Conservation (phyloP, 2,888 invertebrate species). For the Scaptodrosophila latifasciaeformis region DNA sequence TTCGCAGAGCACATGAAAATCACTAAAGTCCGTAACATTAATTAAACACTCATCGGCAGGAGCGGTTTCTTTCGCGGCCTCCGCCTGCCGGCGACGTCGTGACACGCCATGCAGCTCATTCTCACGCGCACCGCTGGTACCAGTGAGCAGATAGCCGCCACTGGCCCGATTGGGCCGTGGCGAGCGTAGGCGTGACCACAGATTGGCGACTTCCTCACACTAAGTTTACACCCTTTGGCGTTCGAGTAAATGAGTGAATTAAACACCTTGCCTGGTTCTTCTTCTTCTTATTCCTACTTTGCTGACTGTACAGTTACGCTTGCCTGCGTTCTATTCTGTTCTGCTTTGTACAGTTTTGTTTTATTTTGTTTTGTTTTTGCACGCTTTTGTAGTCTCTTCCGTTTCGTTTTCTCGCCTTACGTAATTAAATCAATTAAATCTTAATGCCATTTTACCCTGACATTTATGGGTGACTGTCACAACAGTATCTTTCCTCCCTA, state of each 20-base stretch:
- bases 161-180: slow-evolving; percentile 75
- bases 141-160: slow-evolving; percentile 73
- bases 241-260: neutral
- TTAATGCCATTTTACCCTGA: slow-evolving; percentile 1
- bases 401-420: slow-evolving; percentile 9
- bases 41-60: slow-evolving; percentile 68
- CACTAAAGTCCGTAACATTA: slow-evolving; percentile 67
- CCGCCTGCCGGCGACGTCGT: slow-evolving; percentile 50
- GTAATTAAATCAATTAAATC: slow-evolving; percentile 11
- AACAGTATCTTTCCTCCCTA: neutral
- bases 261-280: no score
- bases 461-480: neutral
- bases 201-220: slow-evolving; percentile 71
- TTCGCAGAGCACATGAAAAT: slow-evolving; percentile 37
- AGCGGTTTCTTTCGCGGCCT: slow-evolving; percentile 19
- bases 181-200: slow-evolving; percentile 74
- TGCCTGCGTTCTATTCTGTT: neutral
- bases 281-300: neutral
- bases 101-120: slow-evolving; percentile 52
- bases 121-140: slow-evolving; percentile 60
- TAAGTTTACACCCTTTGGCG: neutral
- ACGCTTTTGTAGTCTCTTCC: no score
- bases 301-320: no score
- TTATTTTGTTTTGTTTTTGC: neutral
- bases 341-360: neutral